These are phyloP conservation scores for Illadopsis cleaveri DNA, from an alignment of 2,113 vertebrate species.

Conservation along the genomic window DNA sequence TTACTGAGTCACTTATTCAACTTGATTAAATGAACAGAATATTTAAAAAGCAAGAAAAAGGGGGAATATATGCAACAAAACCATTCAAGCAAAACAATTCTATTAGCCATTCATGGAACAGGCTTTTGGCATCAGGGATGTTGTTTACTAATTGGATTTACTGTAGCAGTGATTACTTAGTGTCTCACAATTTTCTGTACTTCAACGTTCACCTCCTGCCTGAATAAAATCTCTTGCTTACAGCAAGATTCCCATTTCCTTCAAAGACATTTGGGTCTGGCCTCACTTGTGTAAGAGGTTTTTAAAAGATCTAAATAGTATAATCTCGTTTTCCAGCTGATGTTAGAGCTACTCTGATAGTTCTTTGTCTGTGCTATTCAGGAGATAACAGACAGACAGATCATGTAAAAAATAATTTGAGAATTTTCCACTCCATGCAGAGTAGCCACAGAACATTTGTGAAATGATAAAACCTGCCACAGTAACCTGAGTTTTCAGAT, in stretches of 20 bases:
- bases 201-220: background rate
- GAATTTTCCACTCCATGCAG: background rate
- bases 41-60: background rate
- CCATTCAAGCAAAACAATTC: background rate
- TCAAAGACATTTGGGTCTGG: background rate
- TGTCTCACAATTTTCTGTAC: background rate
- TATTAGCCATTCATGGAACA: background rate
- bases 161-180: background rate
- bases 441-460: background rate
- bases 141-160: constrained; percentile 40
- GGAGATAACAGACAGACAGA: background rate
- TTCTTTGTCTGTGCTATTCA: background rate
- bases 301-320: background rate
- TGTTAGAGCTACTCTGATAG: background rate
- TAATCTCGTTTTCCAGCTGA: background rate
- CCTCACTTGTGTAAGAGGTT: background rate
- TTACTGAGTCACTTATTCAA: background rate
- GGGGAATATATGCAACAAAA: background rate
- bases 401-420: background rate
- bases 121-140: background rate
- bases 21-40: constrained; percentile 26
- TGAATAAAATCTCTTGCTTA: background rate
- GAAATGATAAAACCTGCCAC: background rate
- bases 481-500: background rate
- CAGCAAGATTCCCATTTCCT: background rate